Evolutionary conservation across 2,797 vertebrate genomes (phyloP).

Genomic region (Sebastes iracundus): DNA sequence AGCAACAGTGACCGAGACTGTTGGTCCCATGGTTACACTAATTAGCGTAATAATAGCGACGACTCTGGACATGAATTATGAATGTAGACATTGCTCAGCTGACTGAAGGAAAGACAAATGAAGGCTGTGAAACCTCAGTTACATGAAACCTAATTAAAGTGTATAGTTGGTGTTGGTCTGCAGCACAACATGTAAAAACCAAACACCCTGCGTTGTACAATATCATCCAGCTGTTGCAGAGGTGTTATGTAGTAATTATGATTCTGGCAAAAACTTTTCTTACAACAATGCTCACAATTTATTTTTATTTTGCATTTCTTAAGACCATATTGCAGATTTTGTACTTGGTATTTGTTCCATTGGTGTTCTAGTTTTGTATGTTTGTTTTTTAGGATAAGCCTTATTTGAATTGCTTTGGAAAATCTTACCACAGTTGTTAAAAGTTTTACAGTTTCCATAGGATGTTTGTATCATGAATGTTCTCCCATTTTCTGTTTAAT

Average conservation of each 20-base stretch:
- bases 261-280: not conserved
- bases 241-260: not conserved
- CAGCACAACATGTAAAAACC: conserved; percentile 14
- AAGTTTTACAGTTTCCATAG: conserved; percentile 11
- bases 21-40: conserved; percentile 33
- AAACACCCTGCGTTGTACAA: not conserved
- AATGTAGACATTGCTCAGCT: conserved; percentile 28
- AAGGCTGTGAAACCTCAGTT: not conserved
- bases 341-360: not conserved
- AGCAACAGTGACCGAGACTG: conserved; percentile 38
- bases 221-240: not conserved
- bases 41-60: conserved; percentile 31
- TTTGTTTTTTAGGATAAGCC: not conserved
- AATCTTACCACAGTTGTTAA: not conserved
- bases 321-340: not conserved
- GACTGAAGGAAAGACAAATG: not conserved
- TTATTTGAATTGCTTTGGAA: not conserved
- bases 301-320: not conserved
- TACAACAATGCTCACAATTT: not conserved
- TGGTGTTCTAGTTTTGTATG: not conserved
- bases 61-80: conserved; percentile 28
- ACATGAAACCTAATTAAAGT: not conserved
- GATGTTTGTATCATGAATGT: conserved; percentile 6
- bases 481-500: not conserved
- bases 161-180: conserved; percentile 2